Evolutionary conservation across 1,140 invertebrate genomes (phyloP), one percentile per base, ranked within the genome.

Genomic region (Meloidogyne floridensis): DNA sequence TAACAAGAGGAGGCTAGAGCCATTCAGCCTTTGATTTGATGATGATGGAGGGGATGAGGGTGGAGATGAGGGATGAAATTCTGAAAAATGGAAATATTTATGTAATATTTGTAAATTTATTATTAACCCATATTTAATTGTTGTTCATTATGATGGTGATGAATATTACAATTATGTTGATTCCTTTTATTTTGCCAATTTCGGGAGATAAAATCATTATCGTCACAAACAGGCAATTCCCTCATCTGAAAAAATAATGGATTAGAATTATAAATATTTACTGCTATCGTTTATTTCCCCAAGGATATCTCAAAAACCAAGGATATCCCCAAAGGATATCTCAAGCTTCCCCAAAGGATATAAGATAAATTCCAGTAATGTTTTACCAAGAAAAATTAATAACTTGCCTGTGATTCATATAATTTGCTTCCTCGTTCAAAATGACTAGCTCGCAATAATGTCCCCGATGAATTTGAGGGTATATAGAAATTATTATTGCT

Each of bases 201-300:
- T 65, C 59, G 15, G 6, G 15, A 6, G n/a, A 65, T 18, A 87
- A 90, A 11, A 72, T 83, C 73, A 47, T 90, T 86, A 59, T 89
- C 88, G 77, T 90, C 88, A 72, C 87, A 88, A 20, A 89, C 89
- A 9, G 87, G 86, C 71, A 89, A 76, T 75, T 89, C 87, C 71
- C 90, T 74, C 81, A 88, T 85, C 85, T 88, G 32, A 32, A 32
- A 32, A 32, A 32, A 32, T 32, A 32, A 32, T 32, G 32, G 32
- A 32, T 32, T 32, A 32, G 32, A 32, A 32, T 32, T 32, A 32
- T 32, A 32, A 32, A 32, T 32, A 32, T 32, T 32, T 32, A 32
- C 32, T 32, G 32, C 32, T 32, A 32, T 32, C 32, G 32, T 32
- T 32, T 32, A 32, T 32, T 32, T 32, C 32, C 32, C 32, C 32